A percentile compares a stretch with the other conserved stretches of the same genome.
Conservation (phyloP, 2,888 invertebrate species). For the Timema podura region DNA sequence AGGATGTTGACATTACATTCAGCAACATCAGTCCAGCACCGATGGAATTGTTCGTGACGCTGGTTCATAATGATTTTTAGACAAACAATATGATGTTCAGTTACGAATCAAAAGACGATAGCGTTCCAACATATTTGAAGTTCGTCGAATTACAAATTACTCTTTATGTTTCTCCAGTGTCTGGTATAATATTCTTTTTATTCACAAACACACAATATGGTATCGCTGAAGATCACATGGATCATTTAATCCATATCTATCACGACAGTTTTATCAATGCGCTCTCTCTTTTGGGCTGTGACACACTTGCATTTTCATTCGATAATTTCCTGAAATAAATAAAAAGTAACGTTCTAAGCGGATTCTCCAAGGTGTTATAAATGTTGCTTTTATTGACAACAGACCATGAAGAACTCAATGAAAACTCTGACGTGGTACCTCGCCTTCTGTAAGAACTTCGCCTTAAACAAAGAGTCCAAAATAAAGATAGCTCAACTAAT, state of each 20-base stretch:
- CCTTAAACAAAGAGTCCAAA: too few species aligned
- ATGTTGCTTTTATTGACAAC: slow-evolving; percentile 41
- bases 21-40: slow-evolving; percentile 23
- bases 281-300: slow-evolving; percentile 44
- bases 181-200: slow-evolving; percentile 55
- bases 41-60: slow-evolving; percentile 49
- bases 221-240: slow-evolving; percentile 46
- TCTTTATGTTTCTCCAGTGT: slow-evolving; percentile 49
- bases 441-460: too few species aligned
- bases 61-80: slow-evolving; percentile 58
- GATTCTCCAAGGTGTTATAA: slow-evolving; percentile 48
- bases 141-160: slow-evolving; percentile 58
- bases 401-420: too few species aligned
- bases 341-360: slow-evolving; percentile 44
- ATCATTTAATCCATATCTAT: slow-evolving; percentile 52
- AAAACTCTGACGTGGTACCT: too few species aligned
- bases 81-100: slow-evolving; percentile 57
- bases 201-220: slow-evolving; percentile 48
- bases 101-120: slow-evolving; percentile 40
- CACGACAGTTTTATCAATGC: slow-evolving; percentile 48
- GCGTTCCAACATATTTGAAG: slow-evolving; percentile 48
- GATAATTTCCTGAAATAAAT: slow-evolving; percentile 47
- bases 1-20: too few species aligned
- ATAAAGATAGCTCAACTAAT: too few species aligned
- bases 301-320: slow-evolving; percentile 43